Conservation (phyloP, 1,140 invertebrate species). For the Lepidurus packardi region DNA sequence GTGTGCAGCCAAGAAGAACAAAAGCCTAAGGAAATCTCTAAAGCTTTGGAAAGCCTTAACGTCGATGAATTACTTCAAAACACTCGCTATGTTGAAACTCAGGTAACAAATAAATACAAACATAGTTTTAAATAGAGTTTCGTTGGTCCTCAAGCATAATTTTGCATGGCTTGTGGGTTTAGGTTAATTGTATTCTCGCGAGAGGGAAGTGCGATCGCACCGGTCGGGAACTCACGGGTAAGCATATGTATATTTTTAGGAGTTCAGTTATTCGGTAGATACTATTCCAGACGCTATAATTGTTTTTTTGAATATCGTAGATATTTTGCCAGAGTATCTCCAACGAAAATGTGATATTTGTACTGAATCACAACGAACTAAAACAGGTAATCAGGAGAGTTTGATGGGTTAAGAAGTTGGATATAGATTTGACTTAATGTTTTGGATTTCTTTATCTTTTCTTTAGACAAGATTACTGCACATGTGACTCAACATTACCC, state of each 20-base stretch:
- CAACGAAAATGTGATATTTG: not conserved
- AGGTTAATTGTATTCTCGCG: not conserved
- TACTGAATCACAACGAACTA: not conserved
- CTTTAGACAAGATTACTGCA: not conserved
- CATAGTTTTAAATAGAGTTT: too few relatives aligned
- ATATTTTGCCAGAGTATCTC: not conserved
- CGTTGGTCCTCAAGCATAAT: not conserved
- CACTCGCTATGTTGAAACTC: not conserved
- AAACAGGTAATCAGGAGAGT: not conserved
- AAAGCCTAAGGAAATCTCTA: not conserved
- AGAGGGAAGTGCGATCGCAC: not conserved
- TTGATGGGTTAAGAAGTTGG: not conserved
- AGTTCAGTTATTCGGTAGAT: too few relatives aligned
- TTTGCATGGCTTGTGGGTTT: not conserved
- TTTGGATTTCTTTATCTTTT: not conserved
- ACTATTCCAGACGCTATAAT: too few relatives aligned
- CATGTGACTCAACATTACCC: not conserved
- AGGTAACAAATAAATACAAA: not conserved
- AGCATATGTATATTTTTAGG: too few relatives aligned
- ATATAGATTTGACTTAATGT: not conserved
- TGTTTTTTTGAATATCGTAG: not conserved
- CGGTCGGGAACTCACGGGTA: not conserved
- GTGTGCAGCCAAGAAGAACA: not conserved
- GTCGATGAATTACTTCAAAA: constrained; percentile 10
- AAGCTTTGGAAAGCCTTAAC: not conserved